Evolutionary conservation across 2,888 invertebrate species (phyloP), one percentile per base, ranked within the genome.

Genomic region (Tinea trinotella): DNA sequence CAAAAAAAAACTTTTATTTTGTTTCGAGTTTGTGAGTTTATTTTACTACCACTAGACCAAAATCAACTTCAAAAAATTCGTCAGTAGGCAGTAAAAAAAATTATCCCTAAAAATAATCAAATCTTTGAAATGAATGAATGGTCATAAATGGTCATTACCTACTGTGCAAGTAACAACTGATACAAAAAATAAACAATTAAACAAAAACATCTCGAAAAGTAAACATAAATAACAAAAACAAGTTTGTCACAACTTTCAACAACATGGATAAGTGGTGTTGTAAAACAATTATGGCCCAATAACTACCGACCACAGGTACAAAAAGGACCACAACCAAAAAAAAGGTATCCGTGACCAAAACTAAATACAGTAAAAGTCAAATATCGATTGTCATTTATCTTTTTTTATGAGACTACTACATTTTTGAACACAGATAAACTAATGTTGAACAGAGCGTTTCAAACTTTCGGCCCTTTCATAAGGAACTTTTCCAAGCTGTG

Each of bases 231-330:
- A 46, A 46, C 46, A 46, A 46, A 46, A 18, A 19, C 9, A 46
- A 6, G 19, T 7, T 40, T 24, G 50, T 50, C 22, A 50, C 50
- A 48, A 48, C 48, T 4, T 17, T 17, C 58, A 64, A 69, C 68
- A 68, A 70, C 63, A 65, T 61, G 59, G 62, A 66, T 65, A 65
- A 64, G 64, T 66, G 70, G 65, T 54, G 68, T 67, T 63, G 64
- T 60, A 67, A 73, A 74, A 75, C 73, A 77, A 77, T 76, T 74
- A 75, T 65, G 64, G 57, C 64, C 57, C 66, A 70, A 74, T 74
- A 72, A 76, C 67, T 71, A 68, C 63, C 50, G 46, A 46, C 46
- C 46, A 17, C 46, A 46, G 46, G 46, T 46, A 48, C 10, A 50
- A 20, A 59, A 61, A 59, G 63, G 63, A 61, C 61, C 60, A 57